Conservation (phyloP, 2,113 vertebrate species). For the Gallinago jamesoni region DNA sequence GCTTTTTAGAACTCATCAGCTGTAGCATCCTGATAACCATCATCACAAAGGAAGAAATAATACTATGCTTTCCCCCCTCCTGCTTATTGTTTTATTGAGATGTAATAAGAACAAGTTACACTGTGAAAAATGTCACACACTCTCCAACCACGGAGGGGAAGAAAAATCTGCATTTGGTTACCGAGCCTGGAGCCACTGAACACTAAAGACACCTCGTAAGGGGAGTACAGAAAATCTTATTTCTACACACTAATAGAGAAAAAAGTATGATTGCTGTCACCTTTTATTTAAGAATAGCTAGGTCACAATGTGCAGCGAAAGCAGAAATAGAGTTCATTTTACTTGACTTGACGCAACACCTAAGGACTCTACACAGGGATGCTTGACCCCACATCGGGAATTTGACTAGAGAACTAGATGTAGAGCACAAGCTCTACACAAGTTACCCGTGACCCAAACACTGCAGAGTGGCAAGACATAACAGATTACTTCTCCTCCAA, state of each 20-base stretch:
- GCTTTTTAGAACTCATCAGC: background rate
- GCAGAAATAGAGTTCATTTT: background rate
- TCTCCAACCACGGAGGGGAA: background rate
- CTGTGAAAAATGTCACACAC: background rate
- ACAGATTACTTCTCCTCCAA: background rate
- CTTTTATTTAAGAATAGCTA: background rate
- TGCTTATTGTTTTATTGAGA: background rate
- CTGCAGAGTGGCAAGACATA: background rate
- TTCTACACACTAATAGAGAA: background rate
- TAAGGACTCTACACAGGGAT: background rate
- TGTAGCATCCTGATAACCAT: background rate
- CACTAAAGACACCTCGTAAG: background rate
- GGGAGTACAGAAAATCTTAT: background rate
- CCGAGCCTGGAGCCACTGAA: background rate
- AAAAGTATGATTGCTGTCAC: background rate
- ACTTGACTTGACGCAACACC: background rate
- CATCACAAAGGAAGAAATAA: background rate
- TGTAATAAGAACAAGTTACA: background rate
- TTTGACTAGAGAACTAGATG: background rate
- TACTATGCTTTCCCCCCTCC: background rate
- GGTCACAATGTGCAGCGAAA: background rate
- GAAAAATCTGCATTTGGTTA: background rate
- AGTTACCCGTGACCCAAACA: background rate
- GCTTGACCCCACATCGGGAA: background rate
- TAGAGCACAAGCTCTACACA: background rate